Conservation (phyloP, 2,797 vertebrate genomes). For the Poeciliopsis infans region DNA sequence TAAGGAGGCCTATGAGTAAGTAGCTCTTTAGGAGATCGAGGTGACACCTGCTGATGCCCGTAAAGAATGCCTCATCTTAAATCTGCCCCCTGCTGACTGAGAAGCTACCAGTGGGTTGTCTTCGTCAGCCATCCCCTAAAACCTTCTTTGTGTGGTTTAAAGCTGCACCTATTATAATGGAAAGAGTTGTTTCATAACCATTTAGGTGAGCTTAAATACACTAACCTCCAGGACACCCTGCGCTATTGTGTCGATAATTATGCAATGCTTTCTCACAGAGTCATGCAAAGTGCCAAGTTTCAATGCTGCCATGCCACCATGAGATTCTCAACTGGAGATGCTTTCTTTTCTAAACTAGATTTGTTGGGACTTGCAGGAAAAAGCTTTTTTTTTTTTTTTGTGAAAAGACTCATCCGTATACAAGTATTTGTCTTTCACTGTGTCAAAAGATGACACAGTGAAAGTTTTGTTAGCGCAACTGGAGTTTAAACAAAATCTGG, state of each 20-base stretch:
- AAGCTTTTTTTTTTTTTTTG: constrained; percentile 52
- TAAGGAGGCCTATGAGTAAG: constrained; percentile 35
- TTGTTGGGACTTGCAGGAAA: constrained; percentile 75
- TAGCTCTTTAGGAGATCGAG: constrained; percentile 52
- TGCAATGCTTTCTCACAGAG: background rate
- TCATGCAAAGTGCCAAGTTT: constrained; percentile 22
- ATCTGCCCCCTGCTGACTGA: constrained; percentile 41
- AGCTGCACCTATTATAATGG: constrained; percentile 24
- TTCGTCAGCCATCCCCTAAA: constrained; percentile 32
- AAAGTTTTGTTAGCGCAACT: constrained; percentile 49
- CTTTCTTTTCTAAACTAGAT: constrained; percentile 52
- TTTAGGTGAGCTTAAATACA: constrained; percentile 9
- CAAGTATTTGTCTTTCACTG: constrained; percentile 52
- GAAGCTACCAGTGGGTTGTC: constrained; percentile 45
- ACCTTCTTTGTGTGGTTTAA: constrained; percentile 41
- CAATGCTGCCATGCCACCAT: constrained; percentile 40
- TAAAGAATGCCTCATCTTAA: constrained; percentile 56
- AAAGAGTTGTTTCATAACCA: constrained; percentile 15
- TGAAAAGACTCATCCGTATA: constrained; percentile 47
- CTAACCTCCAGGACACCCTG: constrained; percentile 2
- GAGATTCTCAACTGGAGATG: constrained; percentile 48
- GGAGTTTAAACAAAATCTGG: constrained; percentile 55
- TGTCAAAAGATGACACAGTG: background rate
- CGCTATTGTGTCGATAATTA: background rate
- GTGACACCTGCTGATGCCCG: constrained; percentile 70